Base-by-base conservation (phyloP, 1,140 invertebrate genomes). In the Sycophila sp. region DNA sequence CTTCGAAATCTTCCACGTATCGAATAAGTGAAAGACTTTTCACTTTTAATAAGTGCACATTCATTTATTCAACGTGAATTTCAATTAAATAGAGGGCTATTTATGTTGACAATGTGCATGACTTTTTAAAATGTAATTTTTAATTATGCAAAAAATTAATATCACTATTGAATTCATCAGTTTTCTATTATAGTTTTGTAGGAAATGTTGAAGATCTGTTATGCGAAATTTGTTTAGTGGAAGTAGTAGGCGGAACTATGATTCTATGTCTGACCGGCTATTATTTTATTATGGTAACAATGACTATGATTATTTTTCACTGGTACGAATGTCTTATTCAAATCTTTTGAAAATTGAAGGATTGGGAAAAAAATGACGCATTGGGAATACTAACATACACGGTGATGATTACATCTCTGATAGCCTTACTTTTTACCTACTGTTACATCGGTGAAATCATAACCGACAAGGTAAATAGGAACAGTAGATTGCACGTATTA, bases 381-480 rank as follows among this genome's bases (percentile, higher is more conserved):
- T 6, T 56, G 30, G 28, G 28, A 1, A 5, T 56, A 22, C 13
- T 36, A 10, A 56, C 53, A 2, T 56, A 56, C 17, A 34, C n/a
- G 30, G 28, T 56, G n/a, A 56, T 56, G 53, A 56, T 56, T n/a
- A 34, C 53, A 11, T 56, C 32, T 15, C 36, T 59, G 11, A 34
- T 59, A 13, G 56, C 56, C 7, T 15, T 59, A 24, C 36, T 59
- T 10, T 59, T 59, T 22, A 59, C 56, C 56, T 59, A 59, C 15
- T 40, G 56, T 36, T 59, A 59, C 36, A 36, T 59, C 36, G 36
- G 56, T n/a, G 34, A 59, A 15, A 22, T 59, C 2, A 36, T 59
- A 15, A 59, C 15, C 24, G 56, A 59, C 36, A 59, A 59, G 56
- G 56, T 40, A 40, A 24, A 53, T 8, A 13, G 8, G 5, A 22